Conservation (phyloP, 2,113 vertebrate genomes). For the Cricetomys ansorgei region DNA sequence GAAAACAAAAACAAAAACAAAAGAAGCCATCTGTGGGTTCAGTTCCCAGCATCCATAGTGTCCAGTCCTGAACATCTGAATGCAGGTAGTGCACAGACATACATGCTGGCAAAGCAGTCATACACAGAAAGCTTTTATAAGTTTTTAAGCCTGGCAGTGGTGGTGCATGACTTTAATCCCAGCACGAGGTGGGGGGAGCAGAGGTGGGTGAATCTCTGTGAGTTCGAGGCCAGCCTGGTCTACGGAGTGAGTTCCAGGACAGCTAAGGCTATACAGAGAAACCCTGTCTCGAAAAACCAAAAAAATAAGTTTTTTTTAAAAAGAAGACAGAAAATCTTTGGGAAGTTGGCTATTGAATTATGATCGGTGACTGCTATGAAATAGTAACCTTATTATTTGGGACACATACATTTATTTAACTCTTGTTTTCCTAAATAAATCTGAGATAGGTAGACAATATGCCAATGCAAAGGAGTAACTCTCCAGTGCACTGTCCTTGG, state of each 20-base stretch:
- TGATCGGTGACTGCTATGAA: background rate
- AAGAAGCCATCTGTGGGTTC: background rate
- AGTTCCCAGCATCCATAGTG: background rate
- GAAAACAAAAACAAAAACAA: too few species aligned
- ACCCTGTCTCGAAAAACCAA: too few species aligned
- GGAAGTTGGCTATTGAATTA: background rate
- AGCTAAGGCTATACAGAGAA: too few species aligned
- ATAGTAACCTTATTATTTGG: background rate
- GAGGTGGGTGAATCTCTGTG: too few species aligned
- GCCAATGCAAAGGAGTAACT: background rate
- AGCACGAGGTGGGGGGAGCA: too few species aligned
- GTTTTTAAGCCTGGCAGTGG: too few species aligned
- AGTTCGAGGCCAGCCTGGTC: too few species aligned
- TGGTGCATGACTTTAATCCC: too few species aligned
- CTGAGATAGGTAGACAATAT: background rate
- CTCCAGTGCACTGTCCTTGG: background rate
- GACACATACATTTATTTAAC: background rate
- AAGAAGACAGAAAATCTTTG: background rate
- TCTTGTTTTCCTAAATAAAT: background rate
- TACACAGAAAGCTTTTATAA: background rate
- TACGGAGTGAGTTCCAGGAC: too few species aligned
- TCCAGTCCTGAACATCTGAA: background rate
- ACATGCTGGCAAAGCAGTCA: background rate
- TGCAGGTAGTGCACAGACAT: background rate
- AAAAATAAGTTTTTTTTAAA: too few species aligned